phyloP scores from a whole-genome alignment of 53 echinoderm and acorn worm species.

The Crossaster papposus region DNA sequence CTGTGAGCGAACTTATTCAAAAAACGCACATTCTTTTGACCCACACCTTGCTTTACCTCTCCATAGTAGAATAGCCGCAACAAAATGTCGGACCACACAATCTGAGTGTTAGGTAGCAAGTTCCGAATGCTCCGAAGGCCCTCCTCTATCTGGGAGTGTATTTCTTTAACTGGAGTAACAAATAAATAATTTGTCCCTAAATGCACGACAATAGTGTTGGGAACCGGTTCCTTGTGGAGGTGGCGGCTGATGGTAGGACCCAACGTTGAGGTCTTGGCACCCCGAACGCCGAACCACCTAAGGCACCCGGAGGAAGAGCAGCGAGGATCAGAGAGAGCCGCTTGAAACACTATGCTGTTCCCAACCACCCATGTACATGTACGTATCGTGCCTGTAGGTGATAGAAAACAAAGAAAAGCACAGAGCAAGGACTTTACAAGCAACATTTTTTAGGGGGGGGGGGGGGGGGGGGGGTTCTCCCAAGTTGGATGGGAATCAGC shows the following conservation, averaged over 20 bases:
- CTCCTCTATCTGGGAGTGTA: neutral
- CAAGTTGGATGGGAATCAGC: too few relatives aligned
- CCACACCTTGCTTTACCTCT: slow-evolving; percentile 11
- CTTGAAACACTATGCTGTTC: neutral
- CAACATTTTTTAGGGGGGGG: too few relatives aligned
- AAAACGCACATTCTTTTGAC: neutral
- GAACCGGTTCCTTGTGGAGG: neutral
- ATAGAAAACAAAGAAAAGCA: too few relatives aligned
- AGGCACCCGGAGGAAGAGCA: slow-evolving; percentile 2
- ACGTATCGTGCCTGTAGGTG: neutral
- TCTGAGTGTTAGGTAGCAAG: neutral
- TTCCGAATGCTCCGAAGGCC: neutral
- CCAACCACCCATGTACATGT: neutral
- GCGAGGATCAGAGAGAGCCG: neutral
- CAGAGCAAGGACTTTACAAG: too few relatives aligned
- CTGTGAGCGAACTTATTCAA: neutral
- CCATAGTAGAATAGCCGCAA: neutral
- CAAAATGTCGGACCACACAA: slow-evolving; percentile 12
- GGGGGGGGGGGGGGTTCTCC: too few relatives aligned
- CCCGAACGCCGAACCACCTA: neutral
- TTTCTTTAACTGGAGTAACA: neutral
- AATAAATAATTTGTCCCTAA: neutral
- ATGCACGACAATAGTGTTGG: neutral
- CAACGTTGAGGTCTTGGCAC: neutral
- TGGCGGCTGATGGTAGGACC: neutral